Percentiles rank a stretch among this genome's conserved stretches.
phyloP scores from a whole-genome alignment of 2,888 invertebrate genomes.

The Acrobasis suavella region DNA sequence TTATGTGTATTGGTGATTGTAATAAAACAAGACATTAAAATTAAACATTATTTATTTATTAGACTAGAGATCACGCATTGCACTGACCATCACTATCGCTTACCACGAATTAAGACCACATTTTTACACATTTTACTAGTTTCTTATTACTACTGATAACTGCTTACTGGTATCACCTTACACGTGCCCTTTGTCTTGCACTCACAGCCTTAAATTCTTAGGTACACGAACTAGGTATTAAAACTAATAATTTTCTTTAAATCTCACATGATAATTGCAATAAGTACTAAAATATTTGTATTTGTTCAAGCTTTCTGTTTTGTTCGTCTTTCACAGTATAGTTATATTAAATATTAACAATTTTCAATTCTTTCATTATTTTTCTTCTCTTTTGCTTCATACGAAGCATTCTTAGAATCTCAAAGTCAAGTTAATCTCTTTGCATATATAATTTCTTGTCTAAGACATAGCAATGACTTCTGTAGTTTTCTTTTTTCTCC shows the following conservation, averaged over 20 bases:
- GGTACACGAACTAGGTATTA: neutral
- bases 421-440: neutral
- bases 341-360: too few relatives aligned
- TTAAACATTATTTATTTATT: slow-evolving; percentile 28
- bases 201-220: slow-evolving; percentile 30
- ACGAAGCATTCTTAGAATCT: neutral
- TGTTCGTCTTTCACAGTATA: too few relatives aligned
- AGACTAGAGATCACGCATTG: slow-evolving; percentile 39
- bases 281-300: too few relatives aligned
- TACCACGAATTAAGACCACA: neutral
- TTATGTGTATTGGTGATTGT: neutral
- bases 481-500: slow-evolving; percentile 46
- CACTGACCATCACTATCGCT: slow-evolving; percentile 16
- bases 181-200: slow-evolving; percentile 16
- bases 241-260: too few relatives aligned
- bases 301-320: too few relatives aligned
- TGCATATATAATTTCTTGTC: neutral
- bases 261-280: too few relatives aligned
- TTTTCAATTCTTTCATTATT: too few relatives aligned
- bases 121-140: slow-evolving; percentile 13
- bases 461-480: slow-evolving; percentile 50
- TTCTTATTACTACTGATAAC: neutral
- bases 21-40: slow-evolving; percentile 3
- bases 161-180: slow-evolving; percentile 30
- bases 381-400: neutral